These are phyloP conservation scores for Zaprionus lineosus DNA, from an alignment of 2,888 invertebrate genomes.

Conservation along the genomic window DNA sequence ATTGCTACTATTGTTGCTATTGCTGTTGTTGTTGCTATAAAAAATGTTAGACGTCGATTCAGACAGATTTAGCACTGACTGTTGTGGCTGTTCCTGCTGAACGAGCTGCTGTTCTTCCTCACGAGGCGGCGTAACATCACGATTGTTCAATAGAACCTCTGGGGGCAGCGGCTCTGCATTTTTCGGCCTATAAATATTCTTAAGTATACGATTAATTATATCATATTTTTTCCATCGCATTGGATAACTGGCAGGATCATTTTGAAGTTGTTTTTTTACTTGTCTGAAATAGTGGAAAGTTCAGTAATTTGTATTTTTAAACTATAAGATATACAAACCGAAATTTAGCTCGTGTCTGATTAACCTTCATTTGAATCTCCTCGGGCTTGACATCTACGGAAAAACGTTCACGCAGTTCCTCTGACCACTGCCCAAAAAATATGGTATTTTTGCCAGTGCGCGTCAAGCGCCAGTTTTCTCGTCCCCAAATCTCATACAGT, in stretches of 20 bases:
- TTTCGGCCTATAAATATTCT: conserved; percentile 75
- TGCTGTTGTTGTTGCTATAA: conserved; percentile 47
- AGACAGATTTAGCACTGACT: conserved; percentile 31
- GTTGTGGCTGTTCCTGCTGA: conserved; percentile 19
- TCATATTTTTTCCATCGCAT: conserved; percentile 77
- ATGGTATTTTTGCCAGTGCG: conserved; percentile 78
- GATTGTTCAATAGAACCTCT: conserved; percentile 74
- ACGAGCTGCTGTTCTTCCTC: conserved; percentile 47
- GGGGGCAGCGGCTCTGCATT: conserved; percentile 78
- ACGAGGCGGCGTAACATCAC: conserved; percentile 74
- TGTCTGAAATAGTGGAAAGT: conserved; percentile 36
- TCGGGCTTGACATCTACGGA: conserved; percentile 78
- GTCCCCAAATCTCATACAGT: conserved; percentile 79
- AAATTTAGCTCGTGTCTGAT: conserved; percentile 80
- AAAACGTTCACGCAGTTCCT: conserved; percentile 71
- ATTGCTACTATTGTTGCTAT: conserved; percentile 33
- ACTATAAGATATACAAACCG: conserved; percentile 58
- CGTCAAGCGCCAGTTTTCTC: conserved; percentile 79
- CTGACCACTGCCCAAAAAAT: conserved; percentile 75
- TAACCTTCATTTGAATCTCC: conserved; percentile 79
- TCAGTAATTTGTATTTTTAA: too few species aligned
- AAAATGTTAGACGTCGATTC: conserved; percentile 40
- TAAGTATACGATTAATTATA: conserved; percentile 73
- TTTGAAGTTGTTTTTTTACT: conserved; percentile 68
- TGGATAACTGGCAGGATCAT: conserved; percentile 56